Evolutionary conservation across 2,888 invertebrate genomes (phyloP).

Genomic region (Dichetophora obliterata): DNA sequence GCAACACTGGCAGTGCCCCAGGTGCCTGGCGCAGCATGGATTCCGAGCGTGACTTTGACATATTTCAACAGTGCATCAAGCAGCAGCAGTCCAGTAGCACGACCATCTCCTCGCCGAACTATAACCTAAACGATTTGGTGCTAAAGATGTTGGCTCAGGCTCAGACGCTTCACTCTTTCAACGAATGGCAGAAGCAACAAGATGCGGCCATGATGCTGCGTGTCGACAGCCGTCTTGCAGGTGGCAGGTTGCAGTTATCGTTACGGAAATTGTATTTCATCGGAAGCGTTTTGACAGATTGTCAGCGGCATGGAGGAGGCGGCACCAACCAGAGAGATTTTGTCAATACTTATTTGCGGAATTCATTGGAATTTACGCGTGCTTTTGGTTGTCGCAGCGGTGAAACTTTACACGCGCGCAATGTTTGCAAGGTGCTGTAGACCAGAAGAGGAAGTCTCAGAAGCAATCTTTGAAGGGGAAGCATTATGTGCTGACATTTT

Average conservation of each 20-base stretch:
- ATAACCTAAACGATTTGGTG: slow-evolving; percentile 59
- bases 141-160: slow-evolving; percentile 59
- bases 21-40: slow-evolving; percentile 67
- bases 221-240: slow-evolving; percentile 51
- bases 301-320: slow-evolving; percentile 52
- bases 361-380: slow-evolving; percentile 60
- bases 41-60: slow-evolving; percentile 60
- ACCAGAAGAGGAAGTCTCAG: neutral
- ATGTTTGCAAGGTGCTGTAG: slow-evolving; percentile 51
- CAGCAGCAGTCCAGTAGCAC: slow-evolving; percentile 24
- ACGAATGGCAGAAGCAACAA: slow-evolving; percentile 56
- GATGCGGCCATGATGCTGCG: slow-evolving; percentile 50
- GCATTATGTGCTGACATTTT: too few species aligned
- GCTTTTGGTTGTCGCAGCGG: slow-evolving; percentile 59
- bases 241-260: slow-evolving; percentile 54
- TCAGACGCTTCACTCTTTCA: slow-evolving; percentile 53
- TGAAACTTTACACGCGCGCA: slow-evolving; percentile 54
- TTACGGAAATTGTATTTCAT: slow-evolving; percentile 60
- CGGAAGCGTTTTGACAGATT: slow-evolving; percentile 59
- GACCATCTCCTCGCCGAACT: slow-evolving; percentile 29
- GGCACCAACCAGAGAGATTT: slow-evolving; percentile 53
- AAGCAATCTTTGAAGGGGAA: too few species aligned
- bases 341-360: slow-evolving; percentile 59
- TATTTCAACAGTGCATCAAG: slow-evolving; percentile 56
- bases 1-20: slow-evolving; percentile 56